These are phyloP conservation scores for Siphlonurus alternatus DNA, from an alignment of 2,888 invertebrate genomes.

Conservation along the genomic window DNA sequence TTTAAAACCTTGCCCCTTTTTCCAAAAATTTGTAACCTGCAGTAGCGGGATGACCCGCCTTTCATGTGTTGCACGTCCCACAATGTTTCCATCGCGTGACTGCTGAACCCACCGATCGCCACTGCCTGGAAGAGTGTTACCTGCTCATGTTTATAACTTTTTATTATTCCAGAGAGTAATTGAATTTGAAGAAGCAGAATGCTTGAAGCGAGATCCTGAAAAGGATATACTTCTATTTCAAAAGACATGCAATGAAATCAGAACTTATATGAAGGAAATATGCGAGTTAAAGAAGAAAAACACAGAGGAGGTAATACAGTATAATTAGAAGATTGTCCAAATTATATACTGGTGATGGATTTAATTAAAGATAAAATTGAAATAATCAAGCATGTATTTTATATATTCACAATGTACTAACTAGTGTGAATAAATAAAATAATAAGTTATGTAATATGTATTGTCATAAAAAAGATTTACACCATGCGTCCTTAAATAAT, in stretches of 20 bases:
- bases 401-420: neutral
- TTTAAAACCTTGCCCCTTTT: too few relatives aligned
- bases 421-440: neutral
- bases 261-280: conserved; percentile 49
- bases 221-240: conserved; percentile 49
- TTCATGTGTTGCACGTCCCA: too few relatives aligned
- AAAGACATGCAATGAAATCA: conserved; percentile 50
- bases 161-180: conserved; percentile 40
- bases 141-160: conserved; percentile 1
- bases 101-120: neutral
- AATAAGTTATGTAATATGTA: neutral
- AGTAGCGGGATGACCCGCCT: too few relatives aligned
- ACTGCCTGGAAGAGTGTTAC: too few relatives aligned
- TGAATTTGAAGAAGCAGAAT: conserved; percentile 57
- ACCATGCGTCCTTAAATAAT: too few relatives aligned
- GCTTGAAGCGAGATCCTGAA: conserved; percentile 42
- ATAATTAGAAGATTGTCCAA: too few relatives aligned
- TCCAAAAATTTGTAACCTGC: too few relatives aligned
- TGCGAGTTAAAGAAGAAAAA: conserved; percentile 42
- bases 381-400: conserved; percentile 20
- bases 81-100: neutral
- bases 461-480: too few relatives aligned
- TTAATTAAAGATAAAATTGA: too few relatives aligned
- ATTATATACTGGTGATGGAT: too few relatives aligned
- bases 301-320: conserved; percentile 34